Base-by-base conservation (phyloP, 2,888 invertebrate genomes). In the Mantis religiosa region DNA sequence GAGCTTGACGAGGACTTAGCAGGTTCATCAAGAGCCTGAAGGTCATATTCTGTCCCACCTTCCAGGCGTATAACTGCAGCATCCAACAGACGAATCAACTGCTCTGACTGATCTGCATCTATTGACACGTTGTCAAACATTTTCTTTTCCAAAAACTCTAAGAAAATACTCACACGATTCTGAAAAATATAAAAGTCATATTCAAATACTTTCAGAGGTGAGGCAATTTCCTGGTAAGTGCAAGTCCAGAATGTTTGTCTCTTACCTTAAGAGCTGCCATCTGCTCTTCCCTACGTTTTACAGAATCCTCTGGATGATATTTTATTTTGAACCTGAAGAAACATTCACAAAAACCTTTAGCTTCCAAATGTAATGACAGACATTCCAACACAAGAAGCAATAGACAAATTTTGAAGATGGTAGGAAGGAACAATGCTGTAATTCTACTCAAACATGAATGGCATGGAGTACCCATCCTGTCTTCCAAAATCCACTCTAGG, bases 241-340 rank as follows among this genome's bases (percentile, higher is more conserved):
- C 20, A 71, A 71, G 20, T 25, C 4, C 1, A 1, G 0, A 71
- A 71, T 20, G 20, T 71, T 71, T 71, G 8, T 20, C 8, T 71
- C 54, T 4, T 94, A 98, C 98, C 95, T 96, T 97, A 83, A 98
- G 94, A 89, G 97, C 97, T 89, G 94, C 94, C 89, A 96, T 94
- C 92, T 98, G 97, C 92, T 99, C 98, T 28, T 97, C 97, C 93
- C 97, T 98, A 89, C 98, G 94, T 93, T 97, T 98, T 71, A 97
- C 95, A 88, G 98, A 98, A 92, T 99, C 99, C 93, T 98, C 98
- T 4, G 99, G 99, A 93, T 99, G 99, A 93, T 99, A 99, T 94
- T 99, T 99, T 91, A 97, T 96, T 94, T 99, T 98, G 95, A 99
- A 99, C 99, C 99, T 99, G 94, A 89, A 92, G 92, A 91, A 92